Percentiles rank a stretch among this genome's conserved stretches.
Evolutionary conservation across 1,140 invertebrate species (phyloP).

Genomic region (Ladona fulva): DNA sequence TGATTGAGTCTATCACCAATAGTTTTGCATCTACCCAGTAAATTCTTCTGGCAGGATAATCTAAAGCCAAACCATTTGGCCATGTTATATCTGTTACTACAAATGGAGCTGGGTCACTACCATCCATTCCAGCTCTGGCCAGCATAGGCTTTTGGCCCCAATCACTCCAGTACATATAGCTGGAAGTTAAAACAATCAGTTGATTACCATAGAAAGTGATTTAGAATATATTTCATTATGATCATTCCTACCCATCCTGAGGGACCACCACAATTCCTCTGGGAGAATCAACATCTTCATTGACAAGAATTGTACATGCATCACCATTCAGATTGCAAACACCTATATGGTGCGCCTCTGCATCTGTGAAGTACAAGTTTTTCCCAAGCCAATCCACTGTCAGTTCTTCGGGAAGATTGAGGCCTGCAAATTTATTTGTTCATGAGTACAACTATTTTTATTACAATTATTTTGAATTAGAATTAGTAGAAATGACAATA

Average conservation of each 20-base stretch:
- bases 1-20: constrained; percentile 62
- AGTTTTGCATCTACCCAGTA: constrained; percentile 73
- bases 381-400: constrained; percentile 72
- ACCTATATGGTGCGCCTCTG: constrained; percentile 56
- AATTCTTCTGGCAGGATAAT: constrained; percentile 66
- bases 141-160: constrained; percentile 64
- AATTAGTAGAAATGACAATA: too few species aligned
- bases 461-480: too few species aligned
- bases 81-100: constrained; percentile 58
- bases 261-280: constrained; percentile 53
- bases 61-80: constrained; percentile 84
- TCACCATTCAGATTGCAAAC: constrained; percentile 57
- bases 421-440: constrained; percentile 41
- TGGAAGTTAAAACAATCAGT: too few species aligned
- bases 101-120: constrained; percentile 50
- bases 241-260: constrained; percentile 41
- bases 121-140: constrained; percentile 76
- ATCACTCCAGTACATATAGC: constrained; percentile 77
- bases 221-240: background rate
- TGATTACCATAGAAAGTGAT: too few species aligned
- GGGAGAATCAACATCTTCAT: constrained; percentile 46
- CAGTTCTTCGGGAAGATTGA: constrained; percentile 63
- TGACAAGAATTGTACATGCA: constrained; percentile 51
- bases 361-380: constrained; percentile 75
- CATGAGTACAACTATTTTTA: too few species aligned